Base-by-base conservation (phyloP, 1,140 invertebrate genomes). In the Apocrypta bakeri region DNA sequence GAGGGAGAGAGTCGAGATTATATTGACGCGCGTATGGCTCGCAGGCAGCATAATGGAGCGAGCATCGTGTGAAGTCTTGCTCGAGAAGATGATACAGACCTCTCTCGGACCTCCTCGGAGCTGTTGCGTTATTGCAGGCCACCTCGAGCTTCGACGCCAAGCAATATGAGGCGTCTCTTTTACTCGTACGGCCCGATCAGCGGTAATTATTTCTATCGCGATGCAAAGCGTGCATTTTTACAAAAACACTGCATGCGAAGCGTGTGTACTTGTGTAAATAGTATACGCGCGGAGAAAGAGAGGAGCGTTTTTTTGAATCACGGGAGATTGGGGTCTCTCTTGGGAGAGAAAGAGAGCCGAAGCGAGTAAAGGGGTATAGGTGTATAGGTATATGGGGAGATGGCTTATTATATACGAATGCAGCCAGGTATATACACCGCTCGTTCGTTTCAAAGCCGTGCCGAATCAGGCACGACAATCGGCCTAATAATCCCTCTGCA, bases 381-480 rank as follows among this genome's bases (percentile, higher is more conserved):
- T n/a, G n/a, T n/a, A n/a, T n/a, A n/a, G n/a, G n/a, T n/a, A n/a
- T n/a, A n/a, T n/a, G n/a, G n/a, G 61, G n/a, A 64, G 40, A 37
- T 73, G 71, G 31, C 21, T 64, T 31, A 63, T 73, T 74, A 61
- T 42, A 48, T 24, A 33, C 17, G n/a, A 27, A 17, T 29, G 8
- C 84, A 84, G 86, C 85, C 42, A 48, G 42, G 42, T 48, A 48
- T 48, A 48, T 11, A 42, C 7, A 86, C 87, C 77, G 86, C 86
- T 84, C 87, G 86, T 87, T 86, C 87, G 86, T 90, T 89, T 89
- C 86, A 86, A 87, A 87, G 89, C 88, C 89, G 87, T 88, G 83
- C 84, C 88, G 85, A 90, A 91, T 90, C 87, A 87, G 89, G 85
- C 87, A 90, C 88, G 89, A 89, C 89, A 88, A 91, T 90, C 86